phyloP scores from a whole-genome alignment of 2,797 vertebrate genomes.

The Sarcophilus harrisii region DNA sequence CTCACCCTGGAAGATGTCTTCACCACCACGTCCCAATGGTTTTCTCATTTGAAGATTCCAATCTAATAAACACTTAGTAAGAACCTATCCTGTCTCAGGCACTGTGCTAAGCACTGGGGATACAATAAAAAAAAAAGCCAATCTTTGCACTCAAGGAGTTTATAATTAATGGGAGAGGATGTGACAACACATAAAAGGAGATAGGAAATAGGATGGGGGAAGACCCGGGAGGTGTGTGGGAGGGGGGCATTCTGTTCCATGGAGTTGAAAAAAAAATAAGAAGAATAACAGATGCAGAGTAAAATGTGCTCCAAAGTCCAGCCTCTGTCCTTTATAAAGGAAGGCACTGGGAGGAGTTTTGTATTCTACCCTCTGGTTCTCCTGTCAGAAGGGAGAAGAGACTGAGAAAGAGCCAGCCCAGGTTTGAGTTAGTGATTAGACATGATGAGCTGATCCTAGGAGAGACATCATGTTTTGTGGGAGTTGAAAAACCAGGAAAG shows the following conservation, averaged over 20 bases:
- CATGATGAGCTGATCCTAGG: neutral
- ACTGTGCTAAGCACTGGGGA: neutral
- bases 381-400: neutral
- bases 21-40: neutral
- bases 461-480: neutral
- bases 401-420: neutral
- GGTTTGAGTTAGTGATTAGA: neutral
- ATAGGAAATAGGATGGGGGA: neutral
- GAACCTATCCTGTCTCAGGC: neutral
- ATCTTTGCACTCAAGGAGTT: neutral
- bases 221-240: neutral
- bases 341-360: neutral
- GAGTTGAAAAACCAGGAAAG: neutral
- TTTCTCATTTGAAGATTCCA: neutral
- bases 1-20: neutral
- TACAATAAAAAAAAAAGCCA: neutral
- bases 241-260: neutral
- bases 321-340: neutral
- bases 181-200: neutral
- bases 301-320: neutral
- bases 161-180: neutral
- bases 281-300: neutral
- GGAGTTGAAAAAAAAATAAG: neutral
- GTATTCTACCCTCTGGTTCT: neutral
- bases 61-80: neutral